Evolutionary conservation across 64 coral and sea anemone genomes (phyloP), one percentile per base, ranked within the genome.

Genomic region (Platygyra sinensis): DNA sequence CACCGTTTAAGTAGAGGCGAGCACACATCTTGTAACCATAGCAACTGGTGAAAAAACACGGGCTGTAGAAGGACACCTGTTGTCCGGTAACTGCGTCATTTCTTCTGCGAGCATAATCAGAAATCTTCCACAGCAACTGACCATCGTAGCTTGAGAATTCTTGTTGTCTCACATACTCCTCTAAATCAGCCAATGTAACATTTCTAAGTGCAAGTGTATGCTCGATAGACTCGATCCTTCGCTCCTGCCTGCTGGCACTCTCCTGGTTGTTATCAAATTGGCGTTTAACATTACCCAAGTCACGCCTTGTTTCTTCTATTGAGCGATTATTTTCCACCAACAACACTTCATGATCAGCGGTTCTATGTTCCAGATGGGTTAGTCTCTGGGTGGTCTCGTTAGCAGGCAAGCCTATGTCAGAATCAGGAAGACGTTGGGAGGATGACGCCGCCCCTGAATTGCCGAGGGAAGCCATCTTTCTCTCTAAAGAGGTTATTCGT

Each of bases 21-120:
- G 90, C 90, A n/a, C 90, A 91, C 90, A 91, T 91, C 36, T 91
- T 91, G 80, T 91, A 91, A 0, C 90, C 90, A 77, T 91, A 62
- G 22, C 71, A 81, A 77, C 78, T 62, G 3, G 90, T 91, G 55
- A 59, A 91, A 60, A 91, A 91, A 10, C 62, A 73, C 3, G 90
- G 90, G 8, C 90, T 86, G 55, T 91, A 77, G 52, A 91, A 91
- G 5, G 90, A 91, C 30, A 86, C 64, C 15, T 86, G 72, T 9
- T 83, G 90, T 62, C 90, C 90, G 50, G 52, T 86, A 5, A 78
- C 74, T 13, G 90, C 90, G 38, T 91, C 90, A 29, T 61, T 79
- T n/a, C 90, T 80, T 76, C 77, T 92, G 4, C 82, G 82, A 7
- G 90, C 90, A 5, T 63, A 82, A 42, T 92, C 72, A 55, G 80